These are phyloP conservation scores for Pentamera pediparva DNA, from an alignment of 53 echinoderm and acorn worm species.

Conservation along the genomic window DNA sequence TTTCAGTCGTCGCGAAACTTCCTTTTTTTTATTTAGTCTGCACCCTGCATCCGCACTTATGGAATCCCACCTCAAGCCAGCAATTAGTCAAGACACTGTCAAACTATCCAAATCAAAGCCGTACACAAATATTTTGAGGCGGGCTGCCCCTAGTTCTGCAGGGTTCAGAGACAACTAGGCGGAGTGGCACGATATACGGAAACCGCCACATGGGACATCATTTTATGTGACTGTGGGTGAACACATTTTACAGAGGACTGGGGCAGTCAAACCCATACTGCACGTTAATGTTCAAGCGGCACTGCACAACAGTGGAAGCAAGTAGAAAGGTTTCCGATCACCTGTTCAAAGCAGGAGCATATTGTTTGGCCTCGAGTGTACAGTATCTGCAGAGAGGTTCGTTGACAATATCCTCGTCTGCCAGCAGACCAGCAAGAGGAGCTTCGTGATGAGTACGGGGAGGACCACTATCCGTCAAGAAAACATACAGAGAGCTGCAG, in stretches of 20 bases:
- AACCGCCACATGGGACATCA: neutral
- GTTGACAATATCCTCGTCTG: neutral
- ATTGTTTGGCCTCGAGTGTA: neutral
- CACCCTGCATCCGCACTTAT: no score
- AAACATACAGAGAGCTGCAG: neutral
- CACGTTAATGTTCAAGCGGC: slow-evolving; percentile 5
- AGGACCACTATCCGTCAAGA: neutral
- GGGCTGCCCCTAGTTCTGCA: neutral
- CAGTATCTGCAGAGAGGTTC: neutral
- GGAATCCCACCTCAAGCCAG: no score
- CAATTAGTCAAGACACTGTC: no score
- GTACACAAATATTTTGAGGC: neutral
- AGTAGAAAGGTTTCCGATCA: neutral
- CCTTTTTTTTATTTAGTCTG: no score
- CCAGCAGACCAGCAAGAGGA: neutral
- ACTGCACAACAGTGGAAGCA: neutral
- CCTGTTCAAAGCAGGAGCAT: neutral
- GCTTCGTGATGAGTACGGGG: neutral
- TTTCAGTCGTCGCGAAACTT: no score
- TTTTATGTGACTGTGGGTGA: neutral
- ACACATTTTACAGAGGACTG: neutral
- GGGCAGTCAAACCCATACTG: neutral
- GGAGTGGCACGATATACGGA: neutral
- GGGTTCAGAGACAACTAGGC: neutral
- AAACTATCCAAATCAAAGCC: neutral